phyloP scores from a whole-genome alignment of 1,140 invertebrate species.

The Neodiprion virginianus region DNA sequence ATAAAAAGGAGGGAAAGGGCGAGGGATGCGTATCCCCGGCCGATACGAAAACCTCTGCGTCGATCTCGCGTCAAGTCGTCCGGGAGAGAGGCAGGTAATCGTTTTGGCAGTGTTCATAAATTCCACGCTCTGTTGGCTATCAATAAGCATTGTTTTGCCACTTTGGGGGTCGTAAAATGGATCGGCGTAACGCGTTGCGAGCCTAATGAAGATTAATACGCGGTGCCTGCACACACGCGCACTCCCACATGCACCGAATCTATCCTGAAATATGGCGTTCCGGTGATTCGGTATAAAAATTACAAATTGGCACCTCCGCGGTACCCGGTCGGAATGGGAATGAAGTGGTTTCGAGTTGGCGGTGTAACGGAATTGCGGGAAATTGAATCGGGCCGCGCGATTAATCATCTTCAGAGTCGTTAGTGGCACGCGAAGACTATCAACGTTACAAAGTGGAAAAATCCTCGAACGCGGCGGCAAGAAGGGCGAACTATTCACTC shows the following conservation, averaged over 20 bases:
- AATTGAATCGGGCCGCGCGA: not conserved
- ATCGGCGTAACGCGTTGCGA: not conserved
- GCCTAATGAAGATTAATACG: not conserved
- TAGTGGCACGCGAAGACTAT: slow-evolving; percentile 6
- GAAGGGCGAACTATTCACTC: too few relatives aligned
- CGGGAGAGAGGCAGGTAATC: not conserved
- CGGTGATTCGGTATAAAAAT: not conserved
- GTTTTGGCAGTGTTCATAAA: not conserved
- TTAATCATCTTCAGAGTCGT: slow-evolving; percentile 7
- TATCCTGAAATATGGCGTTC: not conserved
- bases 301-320: not conserved
- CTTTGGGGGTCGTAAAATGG: not conserved
- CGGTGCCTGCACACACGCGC: not conserved
- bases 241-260: not conserved
- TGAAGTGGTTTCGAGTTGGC: not conserved
- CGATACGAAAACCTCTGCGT: too few relatives aligned
- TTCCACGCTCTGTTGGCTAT: not conserved
- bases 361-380: not conserved
- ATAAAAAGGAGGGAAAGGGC: not conserved
- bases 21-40: not conserved
- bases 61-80: not conserved
- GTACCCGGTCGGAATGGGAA: not conserved
- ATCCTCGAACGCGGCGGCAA: not conserved
- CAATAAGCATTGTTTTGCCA: not conserved
- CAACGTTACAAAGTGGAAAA: slow-evolving; percentile 1